Conservation (phyloP, 2,113 vertebrate genomes). For the Nematolebias whitei region DNA sequence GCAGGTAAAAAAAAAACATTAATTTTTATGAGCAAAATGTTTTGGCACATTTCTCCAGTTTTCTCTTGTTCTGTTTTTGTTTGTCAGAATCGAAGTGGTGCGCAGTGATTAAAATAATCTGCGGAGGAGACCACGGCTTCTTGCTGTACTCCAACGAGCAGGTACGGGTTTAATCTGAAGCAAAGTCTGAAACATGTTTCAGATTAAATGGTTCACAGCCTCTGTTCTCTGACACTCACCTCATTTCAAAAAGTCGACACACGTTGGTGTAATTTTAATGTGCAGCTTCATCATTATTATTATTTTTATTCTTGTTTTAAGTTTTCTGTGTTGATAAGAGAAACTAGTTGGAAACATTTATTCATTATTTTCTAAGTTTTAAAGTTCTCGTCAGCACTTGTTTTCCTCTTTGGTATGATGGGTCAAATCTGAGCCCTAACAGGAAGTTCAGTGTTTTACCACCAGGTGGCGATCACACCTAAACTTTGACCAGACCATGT, state of each 20-base stretch:
- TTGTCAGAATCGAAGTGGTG: conserved; percentile 79
- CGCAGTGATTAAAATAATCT: conserved; percentile 89
- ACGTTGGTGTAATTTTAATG: no score
- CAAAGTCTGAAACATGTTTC: no score
- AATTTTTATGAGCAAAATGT: no score
- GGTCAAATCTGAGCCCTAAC: no score
- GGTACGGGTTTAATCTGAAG: conserved; percentile 74
- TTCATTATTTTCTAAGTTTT: not conserved
- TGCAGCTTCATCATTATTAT: not conserved
- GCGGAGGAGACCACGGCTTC: conserved; percentile 95
- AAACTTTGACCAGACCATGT: not conserved
- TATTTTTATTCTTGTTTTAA: not conserved
- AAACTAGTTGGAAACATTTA: no score
- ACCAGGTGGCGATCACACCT: conserved; percentile 55
- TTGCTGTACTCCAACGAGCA: conserved; percentile 87
- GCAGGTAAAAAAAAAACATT: no score
- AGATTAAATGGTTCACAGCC: no score
- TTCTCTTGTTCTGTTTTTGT: conserved; percentile 1
- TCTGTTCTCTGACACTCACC: not conserved
- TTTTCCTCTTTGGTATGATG: not conserved
- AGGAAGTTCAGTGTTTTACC: conserved; percentile 30
- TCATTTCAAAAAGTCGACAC: no score
- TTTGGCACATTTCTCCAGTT: no score
- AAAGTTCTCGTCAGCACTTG: not conserved
- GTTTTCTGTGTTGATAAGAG: no score